These are phyloP conservation scores for Natator depressus DNA, from an alignment of 2,113 vertebrate genomes.

Conservation along the genomic window DNA sequence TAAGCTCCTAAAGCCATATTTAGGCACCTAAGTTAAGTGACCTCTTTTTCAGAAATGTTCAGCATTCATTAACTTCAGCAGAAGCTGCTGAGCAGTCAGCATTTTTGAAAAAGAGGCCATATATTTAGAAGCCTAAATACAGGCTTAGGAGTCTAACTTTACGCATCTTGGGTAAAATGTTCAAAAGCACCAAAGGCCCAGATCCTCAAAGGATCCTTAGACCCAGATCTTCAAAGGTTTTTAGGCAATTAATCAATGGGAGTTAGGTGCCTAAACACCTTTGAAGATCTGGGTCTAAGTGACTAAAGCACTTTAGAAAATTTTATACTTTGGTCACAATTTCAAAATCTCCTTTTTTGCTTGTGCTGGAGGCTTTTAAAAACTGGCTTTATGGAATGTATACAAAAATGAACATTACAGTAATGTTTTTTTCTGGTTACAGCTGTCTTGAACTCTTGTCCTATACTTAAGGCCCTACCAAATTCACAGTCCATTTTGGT, in stretches of 20 bases:
- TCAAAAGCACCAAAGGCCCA: neutral
- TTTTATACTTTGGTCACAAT: neutral
- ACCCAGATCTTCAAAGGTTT: too few species aligned
- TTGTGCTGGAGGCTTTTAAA: neutral
- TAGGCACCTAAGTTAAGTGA: neutral
- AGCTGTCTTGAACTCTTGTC: neutral
- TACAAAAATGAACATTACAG: neutral
- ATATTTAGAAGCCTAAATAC: neutral
- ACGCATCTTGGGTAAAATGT: neutral
- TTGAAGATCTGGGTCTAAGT: too few species aligned
- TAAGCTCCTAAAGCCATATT: neutral
- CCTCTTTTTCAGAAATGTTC: neutral
- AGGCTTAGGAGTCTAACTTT: neutral
- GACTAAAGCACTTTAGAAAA: neutral
- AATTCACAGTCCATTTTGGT: too few species aligned
- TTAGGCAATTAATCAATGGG: too few species aligned
- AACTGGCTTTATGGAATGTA: neutral
- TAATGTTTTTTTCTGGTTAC: slow-evolving; percentile 30
- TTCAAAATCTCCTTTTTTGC: neutral
- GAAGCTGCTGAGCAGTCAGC: neutral
- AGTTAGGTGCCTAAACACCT: too few species aligned
- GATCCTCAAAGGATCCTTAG: too few species aligned
- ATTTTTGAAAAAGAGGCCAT: neutral
- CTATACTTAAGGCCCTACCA: too few species aligned
- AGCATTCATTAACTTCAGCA: neutral